These are phyloP conservation scores for Nemotelus pantherinus DNA, from an alignment of 2,888 invertebrate species.

Conservation along the genomic window DNA sequence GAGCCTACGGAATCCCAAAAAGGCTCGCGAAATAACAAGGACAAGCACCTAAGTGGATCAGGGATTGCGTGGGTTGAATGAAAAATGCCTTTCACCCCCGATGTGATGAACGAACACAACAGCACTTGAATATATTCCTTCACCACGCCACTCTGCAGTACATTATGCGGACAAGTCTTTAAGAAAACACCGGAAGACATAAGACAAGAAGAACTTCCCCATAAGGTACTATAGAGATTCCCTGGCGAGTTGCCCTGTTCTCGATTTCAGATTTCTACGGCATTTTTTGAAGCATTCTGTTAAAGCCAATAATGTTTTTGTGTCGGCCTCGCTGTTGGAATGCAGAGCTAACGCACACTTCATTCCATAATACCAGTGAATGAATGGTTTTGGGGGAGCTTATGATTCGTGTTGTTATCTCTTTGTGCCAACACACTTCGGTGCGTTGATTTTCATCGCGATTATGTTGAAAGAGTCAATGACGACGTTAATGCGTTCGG, in stretches of 20 bases:
- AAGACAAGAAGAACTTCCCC: slow-evolving; percentile 8
- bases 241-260: slow-evolving; percentile 3
- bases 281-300: slow-evolving; percentile 4
- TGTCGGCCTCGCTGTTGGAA: too few relatives aligned
- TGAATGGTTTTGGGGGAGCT: neutral
- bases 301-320: neutral
- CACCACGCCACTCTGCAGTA: neutral
- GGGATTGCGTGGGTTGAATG: slow-evolving; percentile 33
- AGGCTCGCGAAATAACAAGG: neutral
- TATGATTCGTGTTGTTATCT: neutral
- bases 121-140: slow-evolving; percentile 3
- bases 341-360: too few relatives aligned
- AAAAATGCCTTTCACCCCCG: slow-evolving; percentile 11
- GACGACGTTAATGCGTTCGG: neutral
- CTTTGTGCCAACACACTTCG: neutral
- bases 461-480: neutral
- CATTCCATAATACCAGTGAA: too few relatives aligned
- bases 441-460: slow-evolving; percentile 20
- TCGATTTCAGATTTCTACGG: neutral
- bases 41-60: slow-evolving; percentile 28
- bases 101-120: neutral
- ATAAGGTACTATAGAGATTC: slow-evolving; percentile 7
- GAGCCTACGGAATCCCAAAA: slow-evolving; percentile 27
- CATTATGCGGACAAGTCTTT: slow-evolving; percentile 18
- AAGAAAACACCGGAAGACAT: neutral